These are phyloP conservation scores for Caenorhabditis virilis DNA, from an alignment of 2,888 invertebrate genomes.

Conservation along the genomic window DNA sequence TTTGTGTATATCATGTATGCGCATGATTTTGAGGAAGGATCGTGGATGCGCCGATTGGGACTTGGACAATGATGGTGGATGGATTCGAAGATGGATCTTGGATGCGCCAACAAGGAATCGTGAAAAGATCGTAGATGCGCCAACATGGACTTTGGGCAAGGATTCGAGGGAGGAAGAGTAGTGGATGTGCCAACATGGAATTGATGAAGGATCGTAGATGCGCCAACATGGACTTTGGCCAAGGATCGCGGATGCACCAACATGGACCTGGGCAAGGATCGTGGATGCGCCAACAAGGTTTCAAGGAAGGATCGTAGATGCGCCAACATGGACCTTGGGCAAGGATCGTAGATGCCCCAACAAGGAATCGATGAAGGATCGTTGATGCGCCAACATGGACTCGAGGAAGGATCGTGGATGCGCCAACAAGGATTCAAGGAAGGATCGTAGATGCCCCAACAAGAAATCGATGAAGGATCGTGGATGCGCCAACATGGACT, in stretches of 20 bases:
- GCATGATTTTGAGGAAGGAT: no score
- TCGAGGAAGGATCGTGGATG: neutral
- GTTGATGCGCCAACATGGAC: neutral
- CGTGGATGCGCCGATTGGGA: neutral
- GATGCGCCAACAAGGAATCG: neutral
- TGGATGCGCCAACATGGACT: no score
- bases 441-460: neutral
- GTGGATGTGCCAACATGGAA: neutral
- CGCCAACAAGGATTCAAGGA: neutral
- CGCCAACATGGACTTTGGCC: neutral
- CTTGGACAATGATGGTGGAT: neutral
- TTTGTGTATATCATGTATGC: no score
- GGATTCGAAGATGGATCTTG: slow-evolving; percentile 4
- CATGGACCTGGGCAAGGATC: neutral
- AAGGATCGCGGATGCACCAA: neutral
- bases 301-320: neutral
- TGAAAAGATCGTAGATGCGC: neutral
- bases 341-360: neutral
- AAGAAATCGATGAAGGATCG: neutral
- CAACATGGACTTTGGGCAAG: neutral
- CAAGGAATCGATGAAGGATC: neutral
- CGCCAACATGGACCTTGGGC: slow-evolving; percentile 1
- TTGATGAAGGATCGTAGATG: neutral
- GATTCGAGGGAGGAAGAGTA: no score
- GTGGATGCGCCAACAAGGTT: neutral